These are phyloP conservation scores for Phylloscopus trochilus DNA, from an alignment of 2,113 vertebrate genomes.

Conservation along the genomic window DNA sequence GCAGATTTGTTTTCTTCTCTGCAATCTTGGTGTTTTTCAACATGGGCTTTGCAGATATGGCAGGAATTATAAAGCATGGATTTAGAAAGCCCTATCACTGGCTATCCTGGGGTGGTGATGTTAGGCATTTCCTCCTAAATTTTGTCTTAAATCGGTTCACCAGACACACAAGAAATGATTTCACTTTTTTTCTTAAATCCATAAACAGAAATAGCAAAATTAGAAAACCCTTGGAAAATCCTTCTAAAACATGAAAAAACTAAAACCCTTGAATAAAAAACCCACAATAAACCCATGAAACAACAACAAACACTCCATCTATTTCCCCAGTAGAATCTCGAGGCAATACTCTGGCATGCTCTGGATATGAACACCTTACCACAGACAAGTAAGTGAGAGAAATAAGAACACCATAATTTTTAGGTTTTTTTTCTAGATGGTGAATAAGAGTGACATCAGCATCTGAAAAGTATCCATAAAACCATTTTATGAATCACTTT, in stretches of 20 bases:
- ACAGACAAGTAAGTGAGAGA: neutral
- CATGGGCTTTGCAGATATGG: neutral
- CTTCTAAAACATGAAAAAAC: neutral
- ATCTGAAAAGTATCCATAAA: neutral
- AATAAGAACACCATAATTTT: rapidly evolving
- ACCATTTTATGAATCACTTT: neutral
- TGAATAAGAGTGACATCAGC: neutral
- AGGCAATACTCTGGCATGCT: neutral
- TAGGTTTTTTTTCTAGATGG: neutral
- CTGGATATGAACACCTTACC: neutral
- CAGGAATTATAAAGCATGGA: neutral
- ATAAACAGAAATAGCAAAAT: neutral
- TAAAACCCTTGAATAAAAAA: neutral
- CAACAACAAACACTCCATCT: neutral
- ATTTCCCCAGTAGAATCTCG: neutral
- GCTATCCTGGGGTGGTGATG: too few species aligned
- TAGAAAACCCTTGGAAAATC: neutral
- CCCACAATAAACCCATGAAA: neutral
- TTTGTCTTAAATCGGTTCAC: neutral
- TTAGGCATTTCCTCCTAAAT: neutral
- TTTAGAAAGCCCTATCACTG: neutral
- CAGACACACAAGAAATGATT: neutral
- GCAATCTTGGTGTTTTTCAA: neutral
- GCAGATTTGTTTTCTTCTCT: neutral
- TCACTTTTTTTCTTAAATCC: neutral